phyloP scores from a whole-genome alignment of 2,797 vertebrate species.

The Poeciliopsis presidionis region DNA sequence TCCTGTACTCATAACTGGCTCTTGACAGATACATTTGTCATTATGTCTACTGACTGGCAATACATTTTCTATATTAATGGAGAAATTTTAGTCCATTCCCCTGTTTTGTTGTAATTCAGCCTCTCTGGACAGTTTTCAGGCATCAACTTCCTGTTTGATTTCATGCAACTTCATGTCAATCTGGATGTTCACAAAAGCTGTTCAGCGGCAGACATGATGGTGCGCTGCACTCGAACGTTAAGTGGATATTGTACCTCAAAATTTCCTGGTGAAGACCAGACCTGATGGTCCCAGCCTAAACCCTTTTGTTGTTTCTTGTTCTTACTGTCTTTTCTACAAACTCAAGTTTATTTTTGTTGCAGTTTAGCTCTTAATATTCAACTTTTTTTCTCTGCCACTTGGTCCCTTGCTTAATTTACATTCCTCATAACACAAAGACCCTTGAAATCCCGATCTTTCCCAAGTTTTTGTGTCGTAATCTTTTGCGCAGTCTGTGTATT shows the following conservation, averaged over 20 bases:
- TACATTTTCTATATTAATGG: background rate
- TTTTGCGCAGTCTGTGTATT: constrained; percentile 10
- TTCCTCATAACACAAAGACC: background rate
- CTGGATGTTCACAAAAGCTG: background rate
- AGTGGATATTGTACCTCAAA: background rate
- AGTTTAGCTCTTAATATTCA: background rate
- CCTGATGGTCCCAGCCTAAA: background rate
- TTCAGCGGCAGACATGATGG: background rate
- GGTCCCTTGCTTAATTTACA: background rate
- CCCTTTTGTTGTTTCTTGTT: background rate
- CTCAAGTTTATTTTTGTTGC: background rate
- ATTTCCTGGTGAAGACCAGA: background rate
- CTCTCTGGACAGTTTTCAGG: background rate
- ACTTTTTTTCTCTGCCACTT: background rate
- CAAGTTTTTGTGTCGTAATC: background rate
- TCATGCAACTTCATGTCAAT: background rate
- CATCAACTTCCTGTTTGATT: background rate
- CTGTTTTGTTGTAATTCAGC: background rate
- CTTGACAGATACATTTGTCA: background rate
- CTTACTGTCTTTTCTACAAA: background rate
- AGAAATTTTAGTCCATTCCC: background rate
- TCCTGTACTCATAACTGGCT: background rate
- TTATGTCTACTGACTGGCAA: background rate
- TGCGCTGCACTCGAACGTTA: background rate
- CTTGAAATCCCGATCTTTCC: constrained; percentile 5